Base-by-base conservation (phyloP, 2,113 vertebrate species). In the Melanerpes formicivorus region DNA sequence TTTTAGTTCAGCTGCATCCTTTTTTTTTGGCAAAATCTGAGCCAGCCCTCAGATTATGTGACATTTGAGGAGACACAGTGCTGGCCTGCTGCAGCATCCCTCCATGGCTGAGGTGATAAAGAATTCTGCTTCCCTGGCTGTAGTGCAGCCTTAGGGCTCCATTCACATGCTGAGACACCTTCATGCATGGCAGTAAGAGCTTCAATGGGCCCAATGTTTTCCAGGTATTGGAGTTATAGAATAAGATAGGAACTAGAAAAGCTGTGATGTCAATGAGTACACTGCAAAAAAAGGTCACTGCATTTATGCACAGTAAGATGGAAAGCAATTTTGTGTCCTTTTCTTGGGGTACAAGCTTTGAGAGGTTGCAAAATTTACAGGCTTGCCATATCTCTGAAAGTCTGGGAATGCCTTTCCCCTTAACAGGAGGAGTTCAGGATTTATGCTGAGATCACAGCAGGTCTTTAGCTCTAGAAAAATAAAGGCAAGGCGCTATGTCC, bases 301-400 rank as follows among this genome's bases (percentile, higher is more conserved):
- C 18, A 19, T 12, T 30, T 19, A 44, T 44, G 40, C 11, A 54
- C 37, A 62, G 2, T 37, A 60, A 69, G 32, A 44, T 29, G 6
- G 19, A 94, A 85, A 16, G 4, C 4, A 65, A 37, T 27, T 94
- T 67, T 58, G 6, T 42, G 29, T 37, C 21, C 9, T 16, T 22
- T 3, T 48, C 13, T 23, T 34, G 9, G 42, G 79, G 32, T 26
- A 64, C 0, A 7, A 11, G 6, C 26, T 63, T 74, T 63, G 15
- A 54, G 14, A 55, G 8, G 14, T 62, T 9, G 4, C 29, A 59
- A 22, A 67, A 11, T 23, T 65, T 79, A 46, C 7, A 76, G 63
- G 42, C 1, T 46, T 91, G 6, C 5, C 30, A 3, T 34, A 27
- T 17, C 7, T 0, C 0, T 71, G 32, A 6, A 3, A 56, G 6